phyloP scores from a whole-genome alignment of 2,888 invertebrate species.

The Ceriagrion tenellum region DNA sequence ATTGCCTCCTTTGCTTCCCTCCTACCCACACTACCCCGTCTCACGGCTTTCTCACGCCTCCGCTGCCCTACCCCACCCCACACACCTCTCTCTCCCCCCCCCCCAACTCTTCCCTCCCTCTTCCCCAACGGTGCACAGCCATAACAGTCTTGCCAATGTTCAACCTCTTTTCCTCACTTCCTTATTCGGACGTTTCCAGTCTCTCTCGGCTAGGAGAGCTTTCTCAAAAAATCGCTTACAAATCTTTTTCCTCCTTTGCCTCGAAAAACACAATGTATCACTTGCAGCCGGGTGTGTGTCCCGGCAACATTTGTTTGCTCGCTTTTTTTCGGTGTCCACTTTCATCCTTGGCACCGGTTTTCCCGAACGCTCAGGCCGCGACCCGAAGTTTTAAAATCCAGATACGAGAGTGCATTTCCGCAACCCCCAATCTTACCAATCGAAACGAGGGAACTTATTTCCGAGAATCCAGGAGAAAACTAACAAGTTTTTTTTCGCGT shows the following conservation, averaged over 20 bases:
- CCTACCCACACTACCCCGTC: not conserved
- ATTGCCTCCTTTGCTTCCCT: not conserved
- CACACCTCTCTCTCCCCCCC: not conserved
- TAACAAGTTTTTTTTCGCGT: not conserved
- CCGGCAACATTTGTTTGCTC: not conserved
- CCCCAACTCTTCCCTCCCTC: not conserved
- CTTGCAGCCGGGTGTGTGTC: not conserved
- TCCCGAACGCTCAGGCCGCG: not conserved
- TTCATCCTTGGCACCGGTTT: not conserved
- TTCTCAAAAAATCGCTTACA: slow-evolving; percentile 3
- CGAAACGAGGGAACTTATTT: not conserved
- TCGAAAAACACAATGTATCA: not conserved
- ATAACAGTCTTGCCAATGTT: slow-evolving; percentile 28
- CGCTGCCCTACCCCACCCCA: too few relatives aligned
- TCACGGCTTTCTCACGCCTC: not conserved
- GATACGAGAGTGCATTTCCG: not conserved
- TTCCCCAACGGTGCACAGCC: not conserved
- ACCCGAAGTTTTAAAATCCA: not conserved
- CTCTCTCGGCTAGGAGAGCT: not conserved
- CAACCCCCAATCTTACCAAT: not conserved
- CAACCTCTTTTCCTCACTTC: slow-evolving; percentile 35
- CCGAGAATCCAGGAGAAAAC: not conserved
- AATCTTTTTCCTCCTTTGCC: slow-evolving; percentile 14
- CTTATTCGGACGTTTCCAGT: not conserved
- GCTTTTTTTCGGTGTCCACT: not conserved